Percentiles rank a stretch among this genome's conserved stretches.
phyloP scores from a whole-genome alignment of 1,140 invertebrate species.

The Trypoxylus dichotomus region DNA sequence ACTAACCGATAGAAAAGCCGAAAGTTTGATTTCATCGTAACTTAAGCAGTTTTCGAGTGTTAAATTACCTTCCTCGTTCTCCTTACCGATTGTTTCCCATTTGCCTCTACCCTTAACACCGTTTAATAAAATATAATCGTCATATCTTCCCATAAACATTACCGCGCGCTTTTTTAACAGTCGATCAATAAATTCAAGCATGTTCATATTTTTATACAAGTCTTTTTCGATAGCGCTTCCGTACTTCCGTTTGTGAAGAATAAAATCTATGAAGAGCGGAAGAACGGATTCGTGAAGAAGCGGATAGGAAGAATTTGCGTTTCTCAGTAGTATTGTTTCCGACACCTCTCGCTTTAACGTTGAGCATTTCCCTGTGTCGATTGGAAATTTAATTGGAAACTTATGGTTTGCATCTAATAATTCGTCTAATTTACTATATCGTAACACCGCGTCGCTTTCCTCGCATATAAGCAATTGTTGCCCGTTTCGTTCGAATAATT shows the following conservation, averaged over 20 bases:
- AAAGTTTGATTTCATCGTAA: slow-evolving; percentile 47
- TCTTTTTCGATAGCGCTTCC: slow-evolving; percentile 59
- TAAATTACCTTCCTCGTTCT: too few species aligned
- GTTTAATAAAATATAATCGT: slow-evolving; percentile 58
- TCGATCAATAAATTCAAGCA: slow-evolving; percentile 61
- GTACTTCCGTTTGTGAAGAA: slow-evolving; percentile 55
- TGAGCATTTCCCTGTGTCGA: slow-evolving; percentile 51
- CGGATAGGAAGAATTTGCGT: slow-evolving; percentile 57
- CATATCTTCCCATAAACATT: slow-evolving; percentile 58
- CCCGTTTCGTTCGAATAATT: neutral
- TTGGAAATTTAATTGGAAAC: slow-evolving; percentile 54
- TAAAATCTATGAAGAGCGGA: slow-evolving; percentile 53
- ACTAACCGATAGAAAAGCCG: too few species aligned
- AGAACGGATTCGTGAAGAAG: slow-evolving; percentile 56
- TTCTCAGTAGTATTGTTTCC: slow-evolving; percentile 48
- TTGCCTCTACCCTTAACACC: slow-evolving; percentile 54
- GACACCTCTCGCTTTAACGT: slow-evolving; percentile 48
- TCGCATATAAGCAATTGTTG: neutral
- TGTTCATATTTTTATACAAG: slow-evolving; percentile 61
- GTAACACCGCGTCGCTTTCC: neutral
- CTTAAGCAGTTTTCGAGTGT: slow-evolving; percentile 39
- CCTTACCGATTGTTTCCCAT: slow-evolving; percentile 56
- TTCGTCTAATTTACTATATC: neutral
- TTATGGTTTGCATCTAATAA: slow-evolving; percentile 43
- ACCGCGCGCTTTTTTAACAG: slow-evolving; percentile 61